phyloP scores from a whole-genome alignment of 2,797 vertebrate species.

The Leuciscus waleckii region DNA sequence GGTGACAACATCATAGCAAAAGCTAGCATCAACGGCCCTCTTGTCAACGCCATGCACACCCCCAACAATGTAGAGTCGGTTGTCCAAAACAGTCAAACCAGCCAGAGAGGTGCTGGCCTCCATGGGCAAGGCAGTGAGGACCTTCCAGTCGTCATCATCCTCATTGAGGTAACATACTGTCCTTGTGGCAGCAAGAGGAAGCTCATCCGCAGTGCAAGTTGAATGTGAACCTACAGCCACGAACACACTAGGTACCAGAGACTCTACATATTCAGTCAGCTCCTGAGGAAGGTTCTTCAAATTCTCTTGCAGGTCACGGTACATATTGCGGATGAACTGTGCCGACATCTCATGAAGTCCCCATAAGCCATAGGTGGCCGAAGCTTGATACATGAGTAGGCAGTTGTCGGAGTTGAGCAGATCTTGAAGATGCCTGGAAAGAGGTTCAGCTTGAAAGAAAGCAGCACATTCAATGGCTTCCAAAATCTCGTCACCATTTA shows the following conservation, averaged over 20 bases:
- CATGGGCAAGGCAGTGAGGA: slow-evolving; percentile 85
- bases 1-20: slow-evolving; percentile 84
- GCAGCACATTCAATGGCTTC: slow-evolving; percentile 88
- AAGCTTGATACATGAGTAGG: slow-evolving; percentile 86
- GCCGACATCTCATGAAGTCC: slow-evolving; percentile 83
- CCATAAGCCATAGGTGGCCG: slow-evolving; percentile 83
- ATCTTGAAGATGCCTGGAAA: slow-evolving; percentile 83
- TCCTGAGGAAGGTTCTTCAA: slow-evolving; percentile 76
- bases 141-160: slow-evolving; percentile 83
- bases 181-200: slow-evolving; percentile 73
- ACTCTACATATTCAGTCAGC: slow-evolving; percentile 81
- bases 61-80: slow-evolving; percentile 91
- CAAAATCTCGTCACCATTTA: slow-evolving; percentile 83
- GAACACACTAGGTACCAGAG: slow-evolving; percentile 84
- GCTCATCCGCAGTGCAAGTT: slow-evolving; percentile 82
- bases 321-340: slow-evolving; percentile 87
- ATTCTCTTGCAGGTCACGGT: slow-evolving; percentile 77
- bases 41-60: slow-evolving; percentile 88
- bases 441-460: slow-evolving; percentile 86
- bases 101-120: slow-evolving; percentile 89
- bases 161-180: slow-evolving; percentile 91
- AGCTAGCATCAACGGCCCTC: slow-evolving; percentile 85
- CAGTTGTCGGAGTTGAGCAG: slow-evolving; percentile 90
- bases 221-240: slow-evolving; percentile 89
- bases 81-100: slow-evolving; percentile 85